Evolutionary conservation across 2,888 invertebrate species (phyloP).

Genomic region (Spodoptera exigua): DNA sequence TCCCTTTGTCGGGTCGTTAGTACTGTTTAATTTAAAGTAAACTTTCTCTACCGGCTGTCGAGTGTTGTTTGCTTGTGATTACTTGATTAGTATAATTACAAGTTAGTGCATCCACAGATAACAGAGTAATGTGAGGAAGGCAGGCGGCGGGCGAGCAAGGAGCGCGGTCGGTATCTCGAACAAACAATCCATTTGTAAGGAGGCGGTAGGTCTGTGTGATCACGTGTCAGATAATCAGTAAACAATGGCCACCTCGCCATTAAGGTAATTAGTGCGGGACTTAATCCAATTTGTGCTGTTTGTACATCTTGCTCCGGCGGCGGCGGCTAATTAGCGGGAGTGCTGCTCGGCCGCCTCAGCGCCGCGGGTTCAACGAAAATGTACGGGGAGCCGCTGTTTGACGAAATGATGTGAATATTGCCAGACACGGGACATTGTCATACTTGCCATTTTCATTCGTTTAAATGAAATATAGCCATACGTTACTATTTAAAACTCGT

Average conservation of each 20-base stretch:
- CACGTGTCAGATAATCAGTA: constrained; percentile 44
- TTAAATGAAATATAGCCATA: too few species aligned
- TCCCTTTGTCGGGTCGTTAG: constrained; percentile 25
- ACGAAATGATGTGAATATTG: too few species aligned
- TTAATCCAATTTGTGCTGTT: constrained; percentile 68
- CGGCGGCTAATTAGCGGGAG: constrained; percentile 63
- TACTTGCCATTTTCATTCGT: too few species aligned
- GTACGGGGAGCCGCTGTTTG: too few species aligned
- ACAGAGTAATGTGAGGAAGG: too few species aligned
- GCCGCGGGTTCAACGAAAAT: too few species aligned
- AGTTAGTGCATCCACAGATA: too few species aligned
- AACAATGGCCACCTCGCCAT: constrained; percentile 59
- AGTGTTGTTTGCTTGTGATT: too few species aligned
- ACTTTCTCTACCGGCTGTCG: not conserved
- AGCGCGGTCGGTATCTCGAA: constrained; percentile 27
- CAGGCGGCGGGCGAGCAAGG: too few species aligned
- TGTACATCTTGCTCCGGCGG: constrained; percentile 60
- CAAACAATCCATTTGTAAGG: constrained; percentile 25
- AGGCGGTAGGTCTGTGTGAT: constrained; percentile 7
- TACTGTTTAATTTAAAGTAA: constrained; percentile 12
- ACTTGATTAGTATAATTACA: too few species aligned
- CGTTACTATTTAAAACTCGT: too few species aligned
- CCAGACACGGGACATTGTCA: too few species aligned
- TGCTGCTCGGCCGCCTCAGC: constrained; percentile 39
- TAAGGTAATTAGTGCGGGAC: constrained; percentile 68